Percentiles rank a stretch among this genome's conserved stretches.
Evolutionary conservation across 2,888 invertebrate genomes (phyloP).

Genomic region (Drosophila monieri): DNA sequence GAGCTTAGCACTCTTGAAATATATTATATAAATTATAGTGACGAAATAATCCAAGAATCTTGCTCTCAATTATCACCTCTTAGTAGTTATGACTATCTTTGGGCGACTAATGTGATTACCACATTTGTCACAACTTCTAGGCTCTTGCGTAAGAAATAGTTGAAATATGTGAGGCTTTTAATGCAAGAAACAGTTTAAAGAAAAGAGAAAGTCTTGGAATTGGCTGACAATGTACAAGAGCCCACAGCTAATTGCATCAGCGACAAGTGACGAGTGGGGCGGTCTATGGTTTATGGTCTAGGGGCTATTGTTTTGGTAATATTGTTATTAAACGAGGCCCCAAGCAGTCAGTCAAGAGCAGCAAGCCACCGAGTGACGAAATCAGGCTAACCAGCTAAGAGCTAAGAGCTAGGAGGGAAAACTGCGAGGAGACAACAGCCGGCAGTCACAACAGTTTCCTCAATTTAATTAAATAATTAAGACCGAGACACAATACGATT

Average conservation of each 20-base stretch:
- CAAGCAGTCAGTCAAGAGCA: slow-evolving; percentile 45
- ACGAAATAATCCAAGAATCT: too few relatives aligned
- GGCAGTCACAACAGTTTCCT: slow-evolving; percentile 49
- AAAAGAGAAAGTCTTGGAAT: slow-evolving; percentile 40
- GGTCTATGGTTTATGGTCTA: neutral
- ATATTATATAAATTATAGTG: too few relatives aligned
- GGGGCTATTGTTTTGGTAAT: neutral
- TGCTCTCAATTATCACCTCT: neutral
- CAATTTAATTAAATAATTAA: slow-evolving; percentile 74
- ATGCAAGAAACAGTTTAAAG: slow-evolving; percentile 19
- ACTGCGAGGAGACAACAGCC: slow-evolving; percentile 2
- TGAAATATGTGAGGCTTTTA: neutral
- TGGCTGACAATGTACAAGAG: slow-evolving; percentile 25
- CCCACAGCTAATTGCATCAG: slow-evolving; percentile 42
- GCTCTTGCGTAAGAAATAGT: too few relatives aligned
- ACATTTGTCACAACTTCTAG: slow-evolving; percentile 32
- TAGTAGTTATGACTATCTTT: neutral
- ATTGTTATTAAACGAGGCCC: slow-evolving; percentile 46
- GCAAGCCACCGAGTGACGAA: slow-evolving; percentile 55
- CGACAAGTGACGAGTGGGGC: slow-evolving; percentile 14
- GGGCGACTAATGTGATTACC: slow-evolving; percentile 27
- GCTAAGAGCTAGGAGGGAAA: slow-evolving; percentile 20
- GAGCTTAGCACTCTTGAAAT: too few relatives aligned
- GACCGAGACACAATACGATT: slow-evolving; percentile 47
- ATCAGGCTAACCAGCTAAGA: slow-evolving; percentile 31